Conservation (phyloP, 2,113 vertebrate species). For the Hemichromis elongatus region DNA sequence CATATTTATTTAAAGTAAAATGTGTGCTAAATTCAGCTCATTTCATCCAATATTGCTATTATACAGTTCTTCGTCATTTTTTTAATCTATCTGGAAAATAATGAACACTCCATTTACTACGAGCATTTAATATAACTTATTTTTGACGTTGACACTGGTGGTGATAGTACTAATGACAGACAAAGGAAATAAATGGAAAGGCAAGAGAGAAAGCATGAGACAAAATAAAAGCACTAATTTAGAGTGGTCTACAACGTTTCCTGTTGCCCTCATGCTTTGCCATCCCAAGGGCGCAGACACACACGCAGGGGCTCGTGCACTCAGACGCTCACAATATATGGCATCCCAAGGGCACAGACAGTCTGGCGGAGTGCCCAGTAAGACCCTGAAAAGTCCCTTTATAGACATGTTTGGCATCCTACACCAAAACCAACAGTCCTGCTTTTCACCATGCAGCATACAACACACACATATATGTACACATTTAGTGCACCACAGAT, state of each 20-base stretch:
- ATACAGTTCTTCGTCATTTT: background rate
- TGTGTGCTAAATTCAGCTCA: background rate
- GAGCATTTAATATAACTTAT: background rate
- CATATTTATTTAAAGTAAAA: background rate
- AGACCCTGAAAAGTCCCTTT: conserved; percentile 68
- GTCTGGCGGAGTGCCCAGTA: conserved; percentile 38
- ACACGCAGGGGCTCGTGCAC: background rate
- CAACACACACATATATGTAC: background rate
- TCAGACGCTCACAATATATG: conserved; percentile 4
- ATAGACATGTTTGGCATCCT: conserved; percentile 61
- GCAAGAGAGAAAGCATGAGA: background rate
- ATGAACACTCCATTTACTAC: background rate
- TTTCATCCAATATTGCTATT: background rate
- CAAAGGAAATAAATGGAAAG: background rate
- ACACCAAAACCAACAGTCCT: conserved; percentile 60
- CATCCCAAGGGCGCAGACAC: conserved; percentile 30
- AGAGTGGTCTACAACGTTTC: background rate
- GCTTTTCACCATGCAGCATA: conserved; percentile 30
- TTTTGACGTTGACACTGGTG: background rate
- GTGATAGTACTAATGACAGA: background rate
- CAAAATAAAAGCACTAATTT: conserved; percentile 35
- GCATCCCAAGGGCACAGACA: conserved; percentile 41
- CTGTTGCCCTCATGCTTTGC: background rate
- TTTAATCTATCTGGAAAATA: background rate
- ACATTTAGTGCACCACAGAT: background rate